Conservation (phyloP, 2,888 invertebrate species). For the Sphaeridia pumilis region DNA sequence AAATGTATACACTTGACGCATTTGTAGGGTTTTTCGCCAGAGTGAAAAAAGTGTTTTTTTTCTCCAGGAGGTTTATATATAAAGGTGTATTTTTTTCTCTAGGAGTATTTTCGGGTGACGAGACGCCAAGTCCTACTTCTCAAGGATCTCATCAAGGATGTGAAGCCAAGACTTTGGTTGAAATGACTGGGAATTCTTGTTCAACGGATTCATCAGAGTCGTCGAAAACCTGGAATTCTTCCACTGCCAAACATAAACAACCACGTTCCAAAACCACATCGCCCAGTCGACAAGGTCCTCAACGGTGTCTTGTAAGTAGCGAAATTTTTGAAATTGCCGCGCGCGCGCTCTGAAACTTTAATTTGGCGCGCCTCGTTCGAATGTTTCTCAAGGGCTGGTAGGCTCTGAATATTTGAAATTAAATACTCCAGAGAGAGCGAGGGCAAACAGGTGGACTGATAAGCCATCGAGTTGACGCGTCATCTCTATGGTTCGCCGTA, state of each 20-base stretch:
- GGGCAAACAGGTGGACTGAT: too few species aligned
- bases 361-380: too few species aligned
- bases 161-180: neutral
- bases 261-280: conserved; percentile 74
- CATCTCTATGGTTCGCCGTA: too few species aligned
- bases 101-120: conserved; percentile 35
- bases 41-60: too few species aligned
- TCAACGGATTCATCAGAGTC: conserved; percentile 1
- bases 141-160: neutral
- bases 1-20: neutral
- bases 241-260: conserved; percentile 49
- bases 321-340: too few species aligned
- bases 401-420: too few species aligned
- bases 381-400: too few species aligned
- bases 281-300: conserved; percentile 79
- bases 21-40: neutral
- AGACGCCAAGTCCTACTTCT: conserved; percentile 11
- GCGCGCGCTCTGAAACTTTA: too few species aligned
- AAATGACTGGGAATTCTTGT: neutral
- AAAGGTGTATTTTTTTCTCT: conserved; percentile 7
- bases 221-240: conserved; percentile 41
- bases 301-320: conserved; percentile 82
- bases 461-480: too few species aligned
- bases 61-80: neutral
- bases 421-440: too few species aligned